Evolutionary conservation across 2,888 invertebrate genomes (phyloP).

Genomic region (Zeuzera pyrina): DNA sequence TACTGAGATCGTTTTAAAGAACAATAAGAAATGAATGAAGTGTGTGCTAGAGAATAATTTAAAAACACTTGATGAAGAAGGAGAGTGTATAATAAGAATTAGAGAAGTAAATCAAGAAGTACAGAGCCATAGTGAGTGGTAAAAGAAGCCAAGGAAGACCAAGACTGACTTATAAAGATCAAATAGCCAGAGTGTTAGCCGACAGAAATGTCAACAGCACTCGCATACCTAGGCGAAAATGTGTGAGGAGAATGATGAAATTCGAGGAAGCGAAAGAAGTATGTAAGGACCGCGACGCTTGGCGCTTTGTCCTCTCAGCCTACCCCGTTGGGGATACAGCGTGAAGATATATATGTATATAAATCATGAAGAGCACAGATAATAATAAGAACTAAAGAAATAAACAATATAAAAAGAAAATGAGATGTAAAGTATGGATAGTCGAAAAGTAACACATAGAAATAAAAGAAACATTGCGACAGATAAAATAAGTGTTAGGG

Average conservation of each 20-base stretch:
- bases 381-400: neutral
- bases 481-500: slow-evolving; percentile 1
- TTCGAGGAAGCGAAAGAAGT: no score
- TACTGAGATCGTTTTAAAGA: no score
- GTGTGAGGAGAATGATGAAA: no score
- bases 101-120: slow-evolving; percentile 16
- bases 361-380: no score
- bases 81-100: slow-evolving; percentile 1
- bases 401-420: neutral
- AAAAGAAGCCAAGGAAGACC: no score
- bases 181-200: no score
- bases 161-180: slow-evolving; percentile 1
- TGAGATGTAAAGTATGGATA: neutral
- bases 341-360: no score
- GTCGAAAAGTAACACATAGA: slow-evolving; percentile 8
- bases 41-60: neutral
- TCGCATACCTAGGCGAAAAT: neutral
- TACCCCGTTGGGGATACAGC: no score
- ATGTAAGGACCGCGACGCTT: no score
- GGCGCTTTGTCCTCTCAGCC: no score
- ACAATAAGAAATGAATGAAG: neutral
- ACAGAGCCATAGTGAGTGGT: slow-evolving; percentile 4
- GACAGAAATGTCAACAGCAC: neutral
- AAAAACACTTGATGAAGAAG: neutral
- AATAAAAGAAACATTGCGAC: neutral